Conservation (phyloP, 2,797 vertebrate genomes). For the Coreius guichenoti region DNA sequence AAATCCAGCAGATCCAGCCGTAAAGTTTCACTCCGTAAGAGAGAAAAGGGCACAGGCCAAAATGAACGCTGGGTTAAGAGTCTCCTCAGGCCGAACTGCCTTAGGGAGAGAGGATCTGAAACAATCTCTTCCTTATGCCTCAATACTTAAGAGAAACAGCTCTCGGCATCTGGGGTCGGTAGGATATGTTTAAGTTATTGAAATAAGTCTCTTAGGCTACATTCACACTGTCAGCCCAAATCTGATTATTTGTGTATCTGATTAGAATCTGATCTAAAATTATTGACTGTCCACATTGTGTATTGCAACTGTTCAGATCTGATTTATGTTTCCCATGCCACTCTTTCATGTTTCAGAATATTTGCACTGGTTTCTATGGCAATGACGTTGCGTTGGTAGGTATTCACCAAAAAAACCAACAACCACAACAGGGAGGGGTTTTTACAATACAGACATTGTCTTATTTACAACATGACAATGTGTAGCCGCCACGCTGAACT, state of each 20-base stretch:
- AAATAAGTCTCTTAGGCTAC: background rate
- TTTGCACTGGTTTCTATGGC: background rate
- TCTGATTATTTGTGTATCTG: background rate
- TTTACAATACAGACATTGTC: background rate
- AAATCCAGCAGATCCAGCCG: conserved; percentile 13
- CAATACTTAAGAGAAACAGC: conserved; percentile 36
- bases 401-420: too few species aligned
- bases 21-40: conserved; percentile 36
- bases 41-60: conserved; percentile 35
- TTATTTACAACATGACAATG: background rate
- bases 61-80: conserved; percentile 25
- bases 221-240: background rate
- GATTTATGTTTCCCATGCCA: background rate
- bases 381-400: too few species aligned
- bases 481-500: background rate
- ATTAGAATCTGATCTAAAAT: background rate
- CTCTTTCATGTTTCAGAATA: background rate
- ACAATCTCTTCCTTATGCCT: conserved; percentile 43
- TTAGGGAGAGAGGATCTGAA: conserved; percentile 29
- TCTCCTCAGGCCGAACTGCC: conserved; percentile 12
- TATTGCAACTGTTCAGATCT: background rate
- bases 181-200: background rate
- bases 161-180: background rate
- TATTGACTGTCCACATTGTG: background rate
- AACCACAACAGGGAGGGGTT: background rate